Evolutionary conservation across 2,113 vertebrate genomes (phyloP), one percentile per base, ranked within the genome.

Genomic region (Regulus satrapa): DNA sequence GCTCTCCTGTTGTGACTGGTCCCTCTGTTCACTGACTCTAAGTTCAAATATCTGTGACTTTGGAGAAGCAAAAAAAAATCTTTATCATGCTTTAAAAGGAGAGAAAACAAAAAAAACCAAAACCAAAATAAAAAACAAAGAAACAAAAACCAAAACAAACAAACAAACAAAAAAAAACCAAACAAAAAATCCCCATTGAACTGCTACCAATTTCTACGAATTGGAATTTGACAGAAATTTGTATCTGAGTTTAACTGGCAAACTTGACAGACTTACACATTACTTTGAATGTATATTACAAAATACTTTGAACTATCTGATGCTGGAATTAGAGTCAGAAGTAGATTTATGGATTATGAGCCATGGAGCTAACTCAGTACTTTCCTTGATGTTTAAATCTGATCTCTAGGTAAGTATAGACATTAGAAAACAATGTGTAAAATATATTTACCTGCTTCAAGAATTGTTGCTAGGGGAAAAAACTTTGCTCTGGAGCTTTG

Each of bases 171-270:
- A 78, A 24, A 62, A 85, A 34, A 4, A 19, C n/a, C n/a, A n/a
- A n/a, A 64, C 12, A 16, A 43, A 49, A 38, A 7, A 6, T 6
- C 4, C 16, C 24, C 25, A 29, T 25, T 36, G 15, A 64, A 46
- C 23, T 55, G 15, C 24, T 34, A 41, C 13, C 14, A 62, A 46
- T 5, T 40, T 29, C 12, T 56, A 24, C 0, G 0, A 45, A 59
- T 7, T 26, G 61, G 40, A 82, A 61, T 40, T 74, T 49, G 48
- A 25, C 8, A 51, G 25, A 72, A 61, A 83, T 71, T 68, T 54
- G 2, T 23, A 12, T 52, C 4, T 26, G 19, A 45, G 32, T 34
- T 58, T 40, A 74, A 28, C 52, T 38, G 21, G 14, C 0, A 21
- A 80, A 59, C 63, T 31, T 89, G 14, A 24, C 14, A 59, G 34